A percentile compares a stretch with the other conserved stretches of the same genome.
Evolutionary conservation across 2,797 vertebrate species (phyloP).

Genomic region (Coranthus polyacanthus): DNA sequence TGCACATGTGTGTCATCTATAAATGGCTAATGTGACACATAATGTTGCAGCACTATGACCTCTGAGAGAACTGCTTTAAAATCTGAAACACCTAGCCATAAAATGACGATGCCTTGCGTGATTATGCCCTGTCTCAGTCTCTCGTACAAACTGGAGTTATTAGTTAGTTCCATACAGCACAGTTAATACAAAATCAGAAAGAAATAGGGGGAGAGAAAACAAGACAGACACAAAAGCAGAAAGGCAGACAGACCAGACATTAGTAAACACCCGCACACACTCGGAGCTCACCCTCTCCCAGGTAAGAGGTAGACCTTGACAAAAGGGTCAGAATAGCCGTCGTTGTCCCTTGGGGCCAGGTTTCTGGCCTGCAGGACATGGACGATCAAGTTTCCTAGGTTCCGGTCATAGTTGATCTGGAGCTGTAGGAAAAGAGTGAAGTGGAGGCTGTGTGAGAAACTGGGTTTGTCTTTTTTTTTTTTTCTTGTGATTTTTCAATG

Average conservation of each 20-base stretch:
- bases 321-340: slow-evolving; percentile 97
- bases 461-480: too few relatives aligned
- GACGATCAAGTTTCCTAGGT: slow-evolving; percentile 96
- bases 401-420: slow-evolving; percentile 98
- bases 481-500: neutral
- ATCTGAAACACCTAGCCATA: slow-evolving; percentile 30
- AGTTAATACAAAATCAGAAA: slow-evolving; percentile 62
- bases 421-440: slow-evolving; percentile 83
- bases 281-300: slow-evolving; percentile 92
- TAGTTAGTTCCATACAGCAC: slow-evolving; percentile 59
- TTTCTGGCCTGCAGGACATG: slow-evolving; percentile 98
- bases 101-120: slow-evolving; percentile 71
- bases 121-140: slow-evolving; percentile 59
- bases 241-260: slow-evolving; percentile 70
- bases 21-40: neutral
- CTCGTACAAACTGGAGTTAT: slow-evolving; percentile 53
- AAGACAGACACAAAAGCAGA: slow-evolving; percentile 72
- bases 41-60: neutral
- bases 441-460: slow-evolving; percentile 4
- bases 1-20: slow-evolving; percentile 4
- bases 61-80: slow-evolving; percentile 7
- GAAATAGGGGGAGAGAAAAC: slow-evolving; percentile 68
- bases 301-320: slow-evolving; percentile 99
- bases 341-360: slow-evolving; percentile 94
- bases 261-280: slow-evolving; percentile 24